Percentiles rank a stretch among this genome's conserved stretches.
phyloP scores from a whole-genome alignment of 2,888 invertebrate genomes.

The Julus scandinavius region DNA sequence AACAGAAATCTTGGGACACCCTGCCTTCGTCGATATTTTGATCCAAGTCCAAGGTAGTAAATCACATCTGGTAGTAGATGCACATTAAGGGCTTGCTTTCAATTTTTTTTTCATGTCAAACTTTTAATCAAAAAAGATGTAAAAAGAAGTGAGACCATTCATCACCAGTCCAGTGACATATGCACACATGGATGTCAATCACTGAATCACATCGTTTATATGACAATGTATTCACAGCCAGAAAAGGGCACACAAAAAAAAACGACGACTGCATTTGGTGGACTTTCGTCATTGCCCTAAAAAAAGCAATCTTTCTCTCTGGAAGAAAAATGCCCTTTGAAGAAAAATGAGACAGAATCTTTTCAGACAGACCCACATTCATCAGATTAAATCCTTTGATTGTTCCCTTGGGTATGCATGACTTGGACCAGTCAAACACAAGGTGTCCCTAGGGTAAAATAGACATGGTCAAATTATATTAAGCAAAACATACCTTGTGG shows the following conservation, averaged over 20 bases:
- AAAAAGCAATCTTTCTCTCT: background rate
- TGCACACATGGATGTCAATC: background rate
- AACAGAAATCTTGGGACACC: too few relatives aligned
- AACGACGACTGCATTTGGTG: background rate
- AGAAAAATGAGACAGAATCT: background rate
- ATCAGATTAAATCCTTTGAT: background rate
- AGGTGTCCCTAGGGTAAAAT: background rate
- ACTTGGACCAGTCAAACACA: background rate
- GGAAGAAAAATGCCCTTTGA: background rate
- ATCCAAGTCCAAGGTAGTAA: background rate
- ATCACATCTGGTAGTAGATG: background rate
- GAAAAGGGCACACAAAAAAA: background rate
- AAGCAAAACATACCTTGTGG: too few relatives aligned
- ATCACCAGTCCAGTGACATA: slow-evolving; percentile 22
- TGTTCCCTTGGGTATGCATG: background rate
- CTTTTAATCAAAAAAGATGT: background rate
- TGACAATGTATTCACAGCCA: background rate
- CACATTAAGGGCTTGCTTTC: background rate
- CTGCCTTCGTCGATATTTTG: too few relatives aligned
- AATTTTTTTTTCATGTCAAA: background rate
- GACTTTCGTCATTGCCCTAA: background rate
- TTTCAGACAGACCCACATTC: background rate
- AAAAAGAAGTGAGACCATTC: background rate
- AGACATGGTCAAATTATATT: too few relatives aligned
- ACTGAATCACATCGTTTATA: background rate